These are phyloP conservation scores for Notolepis coatsorum DNA, from an alignment of 2,797 vertebrate species.

Conservation along the genomic window DNA sequence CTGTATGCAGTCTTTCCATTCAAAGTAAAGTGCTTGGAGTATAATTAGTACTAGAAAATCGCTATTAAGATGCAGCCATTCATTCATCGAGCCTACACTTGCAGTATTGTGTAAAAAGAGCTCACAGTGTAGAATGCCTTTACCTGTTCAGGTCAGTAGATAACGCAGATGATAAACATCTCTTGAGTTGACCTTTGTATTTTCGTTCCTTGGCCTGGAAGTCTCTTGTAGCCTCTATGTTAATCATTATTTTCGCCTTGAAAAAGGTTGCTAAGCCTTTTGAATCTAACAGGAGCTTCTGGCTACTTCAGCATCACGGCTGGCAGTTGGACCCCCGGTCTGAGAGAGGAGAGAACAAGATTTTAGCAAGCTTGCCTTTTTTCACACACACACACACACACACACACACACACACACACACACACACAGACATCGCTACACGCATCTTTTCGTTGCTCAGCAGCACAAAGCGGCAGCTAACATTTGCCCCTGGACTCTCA, in stretches of 20 bases:
- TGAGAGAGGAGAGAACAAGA: neutral
- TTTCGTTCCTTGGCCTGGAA: conserved; percentile 70
- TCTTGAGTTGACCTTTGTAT: conserved; percentile 82
- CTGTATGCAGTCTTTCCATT: no score
- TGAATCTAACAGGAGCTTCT: no score
- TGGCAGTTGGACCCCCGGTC: neutral
- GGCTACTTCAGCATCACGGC: no score
- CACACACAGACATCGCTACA: neutral
- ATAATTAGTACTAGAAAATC: no score
- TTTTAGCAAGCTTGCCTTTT: neutral
- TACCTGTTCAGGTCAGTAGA: conserved; percentile 80
- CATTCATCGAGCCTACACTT: no score
- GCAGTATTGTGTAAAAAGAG: no score
- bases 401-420: neutral
- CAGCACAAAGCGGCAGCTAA: neutral
- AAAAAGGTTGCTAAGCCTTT: no score
- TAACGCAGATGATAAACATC: conserved; percentile 79
- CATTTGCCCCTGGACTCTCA: no score
- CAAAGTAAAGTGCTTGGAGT: no score
- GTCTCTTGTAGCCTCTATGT: conserved; percentile 60
- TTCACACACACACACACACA: neutral
- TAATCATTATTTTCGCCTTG: conserved; percentile 63
- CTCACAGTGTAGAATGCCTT: neutral
- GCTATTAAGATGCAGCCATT: no score
- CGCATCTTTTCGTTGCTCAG: neutral